Evolutionary conservation across 2,113 vertebrate species (phyloP).

Genomic region (Suricata suricatta): DNA sequence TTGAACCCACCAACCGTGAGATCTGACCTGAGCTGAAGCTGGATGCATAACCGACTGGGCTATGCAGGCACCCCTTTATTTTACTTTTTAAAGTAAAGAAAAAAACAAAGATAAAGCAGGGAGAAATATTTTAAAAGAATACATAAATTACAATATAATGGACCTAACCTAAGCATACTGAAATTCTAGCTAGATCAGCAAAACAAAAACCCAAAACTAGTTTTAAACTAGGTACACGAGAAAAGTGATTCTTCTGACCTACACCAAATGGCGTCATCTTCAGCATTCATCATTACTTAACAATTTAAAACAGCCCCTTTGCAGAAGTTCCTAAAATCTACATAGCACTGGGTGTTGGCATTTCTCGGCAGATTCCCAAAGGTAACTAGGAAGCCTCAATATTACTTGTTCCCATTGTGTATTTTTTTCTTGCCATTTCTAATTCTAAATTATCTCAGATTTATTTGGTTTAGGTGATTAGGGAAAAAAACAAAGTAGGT

Average conservation of each 20-base stretch:
- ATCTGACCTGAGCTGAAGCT: too few relatives aligned
- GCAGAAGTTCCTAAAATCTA: not conserved
- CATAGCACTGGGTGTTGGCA: not conserved
- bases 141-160: not conserved
- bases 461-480: conserved; percentile 14
- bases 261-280: not conserved
- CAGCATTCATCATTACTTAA: not conserved
- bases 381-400: not conserved
- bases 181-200: not conserved
- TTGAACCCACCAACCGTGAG: too few relatives aligned
- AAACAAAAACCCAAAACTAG: not conserved
- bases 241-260: not conserved
- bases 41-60: too few relatives aligned
- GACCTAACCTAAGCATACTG: not conserved
- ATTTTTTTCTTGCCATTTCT: conserved; percentile 25
- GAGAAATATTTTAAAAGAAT: not conserved
- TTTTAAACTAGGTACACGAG: not conserved
- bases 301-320: not conserved
- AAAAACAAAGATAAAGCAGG: conserved; percentile 1
- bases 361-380: not conserved
- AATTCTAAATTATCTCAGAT: not conserved
- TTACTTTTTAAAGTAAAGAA: not conserved
- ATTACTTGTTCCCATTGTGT: not conserved
- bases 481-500: not conserved
- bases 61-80: not conserved